Percentiles rank a stretch among this genome's conserved stretches.
These are phyloP conservation scores for Tautogolabrus adspersus DNA, from an alignment of 2,113 vertebrate genomes.

Conservation along the genomic window DNA sequence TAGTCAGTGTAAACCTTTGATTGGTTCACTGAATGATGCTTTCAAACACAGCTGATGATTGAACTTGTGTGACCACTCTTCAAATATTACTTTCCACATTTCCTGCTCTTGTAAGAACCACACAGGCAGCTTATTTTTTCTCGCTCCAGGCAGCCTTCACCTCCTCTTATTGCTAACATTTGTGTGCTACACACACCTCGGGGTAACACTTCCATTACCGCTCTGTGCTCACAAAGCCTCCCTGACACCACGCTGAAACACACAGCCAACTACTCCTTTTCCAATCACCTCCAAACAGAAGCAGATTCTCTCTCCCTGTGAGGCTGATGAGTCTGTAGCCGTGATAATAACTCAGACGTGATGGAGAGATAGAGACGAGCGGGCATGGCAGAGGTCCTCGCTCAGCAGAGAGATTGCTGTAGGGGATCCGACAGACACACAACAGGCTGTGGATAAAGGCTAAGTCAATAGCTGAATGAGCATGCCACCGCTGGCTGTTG, in stretches of 20 bases:
- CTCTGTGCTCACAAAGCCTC: constrained; percentile 19
- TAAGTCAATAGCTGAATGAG: constrained; percentile 69
- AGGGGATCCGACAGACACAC: constrained; percentile 59
- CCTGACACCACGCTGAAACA: constrained; percentile 19
- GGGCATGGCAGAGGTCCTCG: constrained; percentile 24
- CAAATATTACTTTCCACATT: constrained; percentile 11
- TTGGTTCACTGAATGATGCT: constrained; percentile 9
- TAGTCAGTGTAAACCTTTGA: neutral
- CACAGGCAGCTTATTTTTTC: constrained; percentile 7
- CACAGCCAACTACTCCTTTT: constrained; percentile 3
- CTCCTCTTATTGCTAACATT: constrained; percentile 1
- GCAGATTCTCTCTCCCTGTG: constrained; percentile 29
- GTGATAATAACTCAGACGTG: constrained; percentile 33
- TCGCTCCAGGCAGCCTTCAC: constrained; percentile 9
- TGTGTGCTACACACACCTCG: constrained; percentile 37
- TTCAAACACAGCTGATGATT: constrained; percentile 16
- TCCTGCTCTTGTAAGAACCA: constrained; percentile 18
- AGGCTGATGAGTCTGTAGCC: constrained; percentile 22
- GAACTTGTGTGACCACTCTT: neutral
- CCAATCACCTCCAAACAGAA: constrained; percentile 5
- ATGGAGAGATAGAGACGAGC: constrained; percentile 47
- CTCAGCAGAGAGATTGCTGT: constrained; percentile 22
- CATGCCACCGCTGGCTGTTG: constrained; percentile 70
- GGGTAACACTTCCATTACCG: constrained; percentile 28
- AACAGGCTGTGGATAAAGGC: constrained; percentile 54